Conservation (phyloP, 1,140 invertebrate species). For the Drosophila pallidifrons region DNA sequence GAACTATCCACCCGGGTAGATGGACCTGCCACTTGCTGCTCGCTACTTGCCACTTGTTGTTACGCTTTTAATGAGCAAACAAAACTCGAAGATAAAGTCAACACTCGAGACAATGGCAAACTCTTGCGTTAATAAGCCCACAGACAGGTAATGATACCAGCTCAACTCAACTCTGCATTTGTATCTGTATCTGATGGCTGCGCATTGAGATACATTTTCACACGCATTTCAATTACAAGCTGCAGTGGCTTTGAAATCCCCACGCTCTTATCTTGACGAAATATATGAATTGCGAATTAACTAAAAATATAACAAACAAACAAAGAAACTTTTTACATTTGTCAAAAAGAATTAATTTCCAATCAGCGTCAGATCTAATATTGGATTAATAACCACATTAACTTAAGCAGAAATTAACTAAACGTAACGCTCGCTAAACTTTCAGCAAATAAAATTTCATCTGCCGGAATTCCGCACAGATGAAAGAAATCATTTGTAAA, state of each 20-base stretch:
- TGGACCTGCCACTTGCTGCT: background rate
- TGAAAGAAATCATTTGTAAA: slow-evolving; percentile 44
- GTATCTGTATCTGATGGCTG: slow-evolving; percentile 17
- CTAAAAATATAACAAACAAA: slow-evolving; percentile 3
- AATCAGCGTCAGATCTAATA: background rate
- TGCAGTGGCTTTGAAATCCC: slow-evolving; percentile 30
- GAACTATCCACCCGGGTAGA: slow-evolving; percentile 15
- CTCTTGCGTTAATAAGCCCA: slow-evolving; percentile 25
- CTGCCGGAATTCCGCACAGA: slow-evolving; percentile 64
- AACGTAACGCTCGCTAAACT: slow-evolving; percentile 74
- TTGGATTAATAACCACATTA: background rate
- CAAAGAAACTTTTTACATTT: background rate
- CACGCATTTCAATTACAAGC: slow-evolving; percentile 56
- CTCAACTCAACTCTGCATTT: background rate
- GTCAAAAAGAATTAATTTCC: background rate
- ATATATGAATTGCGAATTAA: slow-evolving; percentile 25
- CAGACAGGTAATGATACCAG: slow-evolving; percentile 8
- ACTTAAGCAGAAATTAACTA: slow-evolving; percentile 48
- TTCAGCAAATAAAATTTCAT: slow-evolving; percentile 64
- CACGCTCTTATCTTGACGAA: slow-evolving; percentile 39
- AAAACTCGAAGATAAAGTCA: slow-evolving; percentile 19
- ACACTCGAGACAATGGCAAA: slow-evolving; percentile 28
- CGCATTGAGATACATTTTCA: slow-evolving; percentile 60
- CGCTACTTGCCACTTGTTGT: background rate
- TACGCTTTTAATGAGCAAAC: slow-evolving; percentile 27